Evolutionary conservation across 2,888 invertebrate species (phyloP).

Genomic region (Polydrusus cervinus): DNA sequence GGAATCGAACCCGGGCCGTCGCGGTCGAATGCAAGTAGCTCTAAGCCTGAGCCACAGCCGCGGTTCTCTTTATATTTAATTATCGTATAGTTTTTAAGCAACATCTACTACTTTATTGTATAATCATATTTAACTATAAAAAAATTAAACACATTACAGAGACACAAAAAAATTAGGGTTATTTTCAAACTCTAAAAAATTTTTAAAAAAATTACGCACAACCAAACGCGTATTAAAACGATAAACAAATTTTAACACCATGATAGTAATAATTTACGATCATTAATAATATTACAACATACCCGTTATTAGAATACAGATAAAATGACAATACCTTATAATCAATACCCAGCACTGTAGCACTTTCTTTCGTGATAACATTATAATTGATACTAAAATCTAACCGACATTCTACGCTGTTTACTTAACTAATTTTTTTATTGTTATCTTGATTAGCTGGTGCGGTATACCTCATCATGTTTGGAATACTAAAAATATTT

Average conservation of each 20-base stretch:
- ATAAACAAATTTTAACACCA: neutral
- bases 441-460: conserved; percentile 28
- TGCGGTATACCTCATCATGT: conserved; percentile 14
- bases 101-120: no score
- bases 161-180: no score
- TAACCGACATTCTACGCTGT: conserved; percentile 22
- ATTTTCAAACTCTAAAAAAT: no score
- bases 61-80: no score
- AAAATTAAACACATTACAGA: no score
- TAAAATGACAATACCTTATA: conserved; percentile 27
- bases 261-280: conserved; percentile 9
- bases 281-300: neutral
- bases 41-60: no score
- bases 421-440: conserved; percentile 31
- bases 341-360: conserved; percentile 26
- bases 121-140: no score
- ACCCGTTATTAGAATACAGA: neutral
- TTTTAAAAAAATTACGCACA: neutral
- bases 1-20: no score
- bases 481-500: conserved; percentile 1
- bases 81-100: no score
- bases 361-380: conserved; percentile 40
- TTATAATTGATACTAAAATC: conserved; percentile 37
- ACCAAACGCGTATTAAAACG: neutral
- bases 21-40: no score